Conservation (phyloP, 2,113 vertebrate species). For the Myiozetetes cayanensis region DNA sequence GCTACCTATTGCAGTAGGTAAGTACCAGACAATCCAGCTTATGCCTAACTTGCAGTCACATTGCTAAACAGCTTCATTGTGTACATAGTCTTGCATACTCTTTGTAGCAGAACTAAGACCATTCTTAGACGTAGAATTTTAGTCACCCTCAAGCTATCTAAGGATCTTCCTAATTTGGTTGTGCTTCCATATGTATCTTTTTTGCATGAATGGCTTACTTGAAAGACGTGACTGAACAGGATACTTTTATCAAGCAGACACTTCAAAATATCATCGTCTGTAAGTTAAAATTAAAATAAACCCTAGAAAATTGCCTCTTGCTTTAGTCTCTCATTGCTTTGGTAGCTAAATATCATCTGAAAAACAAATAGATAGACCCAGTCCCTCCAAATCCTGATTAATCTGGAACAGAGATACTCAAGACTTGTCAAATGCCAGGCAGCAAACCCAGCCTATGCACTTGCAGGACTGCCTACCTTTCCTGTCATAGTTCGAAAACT, state of each 20-base stretch:
- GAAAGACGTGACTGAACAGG: not conserved
- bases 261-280: not conserved
- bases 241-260: not conserved
- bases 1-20: not conserved
- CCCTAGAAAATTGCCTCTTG: not conserved
- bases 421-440: not conserved
- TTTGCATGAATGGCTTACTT: not conserved
- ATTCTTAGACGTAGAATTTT: not conserved
- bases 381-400: not conserved
- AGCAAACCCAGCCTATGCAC: not conserved
- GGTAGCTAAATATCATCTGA: not conserved
- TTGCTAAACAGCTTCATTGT: not conserved
- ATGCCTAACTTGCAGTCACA: not conserved
- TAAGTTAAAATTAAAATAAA: not conserved
- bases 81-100: not conserved
- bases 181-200: not conserved
- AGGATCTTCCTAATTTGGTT: not conserved
- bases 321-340: not conserved
- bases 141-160: not conserved
- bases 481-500: not conserved
- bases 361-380: conserved; percentile 15
- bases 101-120: not conserved
- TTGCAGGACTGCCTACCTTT: not conserved
- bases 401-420: not conserved
- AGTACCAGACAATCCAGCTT: not conserved